A percentile compares a stretch with the other conserved stretches of the same genome.
These are phyloP conservation scores for Diloba caeruleocephala DNA, from an alignment of 2,888 invertebrate species.

Conservation along the genomic window DNA sequence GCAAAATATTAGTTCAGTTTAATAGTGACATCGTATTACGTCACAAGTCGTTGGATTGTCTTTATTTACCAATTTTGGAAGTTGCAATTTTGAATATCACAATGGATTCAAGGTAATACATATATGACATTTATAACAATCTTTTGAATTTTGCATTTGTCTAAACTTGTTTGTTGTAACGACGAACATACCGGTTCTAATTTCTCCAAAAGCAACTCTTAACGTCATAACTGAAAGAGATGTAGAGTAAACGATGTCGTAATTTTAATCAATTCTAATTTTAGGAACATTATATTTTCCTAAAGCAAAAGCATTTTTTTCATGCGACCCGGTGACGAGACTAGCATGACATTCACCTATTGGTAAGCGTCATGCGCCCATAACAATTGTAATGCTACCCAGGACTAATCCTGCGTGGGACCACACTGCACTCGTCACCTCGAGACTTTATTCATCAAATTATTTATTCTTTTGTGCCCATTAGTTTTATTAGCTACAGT, in stretches of 20 bases:
- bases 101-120: constrained; percentile 79
- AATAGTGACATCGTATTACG: constrained; percentile 32
- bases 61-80: constrained; percentile 30
- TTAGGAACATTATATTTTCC: no score
- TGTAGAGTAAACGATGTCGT: neutral
- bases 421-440: no score
- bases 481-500: no score
- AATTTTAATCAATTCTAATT: no score
- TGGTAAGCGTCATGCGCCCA: no score
- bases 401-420: no score
- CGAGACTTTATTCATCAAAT: no score
- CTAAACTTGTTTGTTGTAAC: constrained; percentile 6
- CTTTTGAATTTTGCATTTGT: constrained; percentile 7
- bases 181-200: constrained; percentile 45
- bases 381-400: no score
- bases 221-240: constrained; percentile 6
- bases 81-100: constrained; percentile 55
- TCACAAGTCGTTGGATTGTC: constrained; percentile 30
- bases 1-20: constrained; percentile 30
- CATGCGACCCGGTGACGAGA: no score
- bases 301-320: no score
- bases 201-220: constrained; percentile 38
- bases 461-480: no score
- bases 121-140: constrained; percentile 31
- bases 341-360: no score